These are phyloP conservation scores for Nylanderia fulva DNA, from an alignment of 1,140 invertebrate species.

Conservation along the genomic window DNA sequence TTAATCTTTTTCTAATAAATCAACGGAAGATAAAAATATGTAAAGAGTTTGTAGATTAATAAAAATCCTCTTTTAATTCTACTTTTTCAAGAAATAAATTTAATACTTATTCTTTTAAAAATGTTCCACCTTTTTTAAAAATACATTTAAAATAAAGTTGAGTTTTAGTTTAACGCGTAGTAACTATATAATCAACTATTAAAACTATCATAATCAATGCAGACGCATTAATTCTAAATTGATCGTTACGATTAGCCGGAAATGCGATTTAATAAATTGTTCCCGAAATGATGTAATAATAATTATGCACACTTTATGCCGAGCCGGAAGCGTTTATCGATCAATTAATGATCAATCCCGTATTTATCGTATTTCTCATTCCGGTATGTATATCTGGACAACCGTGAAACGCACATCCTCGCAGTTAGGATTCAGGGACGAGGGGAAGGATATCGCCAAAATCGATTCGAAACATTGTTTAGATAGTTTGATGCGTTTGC, in stretches of 20 bases:
- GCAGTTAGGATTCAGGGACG: constrained; percentile 10
- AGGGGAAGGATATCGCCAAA: no score
- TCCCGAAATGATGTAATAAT: constrained; percentile 28
- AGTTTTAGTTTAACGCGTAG: no score
- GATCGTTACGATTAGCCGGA: neutral
- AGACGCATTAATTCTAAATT: neutral
- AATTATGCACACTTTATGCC: constrained; percentile 8
- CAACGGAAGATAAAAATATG: neutral
- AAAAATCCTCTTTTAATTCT: neutral
- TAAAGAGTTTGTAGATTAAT: neutral
- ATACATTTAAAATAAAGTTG: no score
- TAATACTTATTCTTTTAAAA: no score
- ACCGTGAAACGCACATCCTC: constrained; percentile 37
- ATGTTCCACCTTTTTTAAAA: no score
- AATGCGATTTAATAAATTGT: constrained; percentile 27
- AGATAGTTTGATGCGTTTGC: constrained; percentile 57
- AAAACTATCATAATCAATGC: neutral
- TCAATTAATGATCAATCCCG: constrained; percentile 13
- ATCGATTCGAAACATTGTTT: constrained; percentile 69
- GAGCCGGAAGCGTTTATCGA: constrained; percentile 6
- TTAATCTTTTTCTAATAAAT: neutral
- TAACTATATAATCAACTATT: no score
- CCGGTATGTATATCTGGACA: constrained; percentile 14
- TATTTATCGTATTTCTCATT: constrained; percentile 37
- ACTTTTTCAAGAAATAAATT: neutral